Conservation (phyloP, 1,140 invertebrate species). For the Cydia amplana region DNA sequence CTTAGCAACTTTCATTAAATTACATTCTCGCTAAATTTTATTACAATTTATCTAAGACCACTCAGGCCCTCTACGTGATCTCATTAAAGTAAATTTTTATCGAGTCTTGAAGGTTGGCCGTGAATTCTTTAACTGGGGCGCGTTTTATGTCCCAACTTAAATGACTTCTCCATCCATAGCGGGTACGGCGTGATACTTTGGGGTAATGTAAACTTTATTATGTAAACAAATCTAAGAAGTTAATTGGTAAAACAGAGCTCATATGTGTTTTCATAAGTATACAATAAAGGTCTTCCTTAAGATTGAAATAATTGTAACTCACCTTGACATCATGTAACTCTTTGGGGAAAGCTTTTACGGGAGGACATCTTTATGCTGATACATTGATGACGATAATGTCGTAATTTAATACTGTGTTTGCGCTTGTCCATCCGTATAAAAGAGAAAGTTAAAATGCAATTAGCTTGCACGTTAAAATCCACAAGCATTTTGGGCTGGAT, state of each 20-base stretch:
- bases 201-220: conserved; percentile 20
- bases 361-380: too few species aligned
- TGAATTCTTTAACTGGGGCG: conserved; percentile 61
- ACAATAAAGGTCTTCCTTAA: too few species aligned
- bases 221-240: background rate
- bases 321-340: too few species aligned
- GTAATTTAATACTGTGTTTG: too few species aligned
- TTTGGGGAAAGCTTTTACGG: too few species aligned
- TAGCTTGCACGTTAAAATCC: too few species aligned
- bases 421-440: too few species aligned
- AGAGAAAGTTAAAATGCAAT: too few species aligned
- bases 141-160: conserved; percentile 71
- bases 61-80: conserved; percentile 52
- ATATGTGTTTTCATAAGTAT: too few species aligned
- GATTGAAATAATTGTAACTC: too few species aligned
- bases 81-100: conserved; percentile 65
- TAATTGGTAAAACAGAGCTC: background rate
- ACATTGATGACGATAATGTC: too few species aligned
- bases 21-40: conserved; percentile 27
- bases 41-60: conserved; percentile 31
- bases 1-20: conserved; percentile 30
- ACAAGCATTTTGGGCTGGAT: too few species aligned
- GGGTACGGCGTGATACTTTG: background rate
- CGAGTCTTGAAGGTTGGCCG: conserved; percentile 49
- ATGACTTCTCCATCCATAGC: conserved; percentile 51